Conservation (phyloP, 2,113 vertebrate genomes). For the Toxotes chatareus region DNA sequence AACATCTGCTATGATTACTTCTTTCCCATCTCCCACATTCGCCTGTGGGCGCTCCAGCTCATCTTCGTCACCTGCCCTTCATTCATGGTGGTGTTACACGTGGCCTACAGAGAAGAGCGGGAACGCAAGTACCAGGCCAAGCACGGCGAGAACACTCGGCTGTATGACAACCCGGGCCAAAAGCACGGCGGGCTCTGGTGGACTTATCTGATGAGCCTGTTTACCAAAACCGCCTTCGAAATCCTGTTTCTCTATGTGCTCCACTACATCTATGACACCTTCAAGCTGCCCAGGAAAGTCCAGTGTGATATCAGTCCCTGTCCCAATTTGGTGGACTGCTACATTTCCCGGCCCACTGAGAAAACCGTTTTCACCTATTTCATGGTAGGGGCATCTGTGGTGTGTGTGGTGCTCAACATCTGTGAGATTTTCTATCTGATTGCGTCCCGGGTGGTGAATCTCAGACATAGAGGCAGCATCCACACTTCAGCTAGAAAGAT, state of each 20-base stretch:
- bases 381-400: constrained; percentile 84
- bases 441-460: constrained; percentile 69
- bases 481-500: constrained; percentile 26
- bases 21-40: constrained; percentile 93
- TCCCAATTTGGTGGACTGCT: constrained; percentile 86
- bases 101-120: constrained; percentile 83
- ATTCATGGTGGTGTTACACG: constrained; percentile 86
- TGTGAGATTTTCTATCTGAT: constrained; percentile 86
- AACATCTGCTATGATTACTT: constrained; percentile 88
- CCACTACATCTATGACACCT: constrained; percentile 84
- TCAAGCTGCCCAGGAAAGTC: constrained; percentile 84
- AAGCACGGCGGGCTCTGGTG: constrained; percentile 93
- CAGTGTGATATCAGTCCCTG: constrained; percentile 83
- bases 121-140: constrained; percentile 80
- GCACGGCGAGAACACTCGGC: constrained; percentile 67
- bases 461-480: constrained; percentile 38
- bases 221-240: constrained; percentile 85
- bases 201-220: constrained; percentile 89
- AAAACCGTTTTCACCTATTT: constrained; percentile 89
- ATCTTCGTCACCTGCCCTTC: constrained; percentile 93
- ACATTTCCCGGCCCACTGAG: constrained; percentile 86
- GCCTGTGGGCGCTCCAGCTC: constrained; percentile 94
- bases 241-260: constrained; percentile 85
- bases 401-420: constrained; percentile 87
- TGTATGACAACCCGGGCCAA: constrained; percentile 86